These are phyloP conservation scores for Oriolus oriolus DNA, from an alignment of 2,113 vertebrate genomes.

Conservation along the genomic window DNA sequence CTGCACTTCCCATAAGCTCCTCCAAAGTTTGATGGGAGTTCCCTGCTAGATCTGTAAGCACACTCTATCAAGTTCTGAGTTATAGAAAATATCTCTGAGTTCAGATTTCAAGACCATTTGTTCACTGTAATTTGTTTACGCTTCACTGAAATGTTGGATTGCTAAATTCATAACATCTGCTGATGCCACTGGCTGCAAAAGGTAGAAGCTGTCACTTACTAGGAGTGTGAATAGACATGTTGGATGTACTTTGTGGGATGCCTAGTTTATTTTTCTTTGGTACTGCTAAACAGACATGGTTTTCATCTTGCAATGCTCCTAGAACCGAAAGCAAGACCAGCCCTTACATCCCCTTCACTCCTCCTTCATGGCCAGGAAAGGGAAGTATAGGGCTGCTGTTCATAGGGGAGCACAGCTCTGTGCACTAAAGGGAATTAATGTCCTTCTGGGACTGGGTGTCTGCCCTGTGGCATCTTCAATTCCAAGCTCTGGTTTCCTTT, in stretches of 20 bases:
- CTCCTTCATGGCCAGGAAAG: neutral
- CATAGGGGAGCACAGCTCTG: neutral
- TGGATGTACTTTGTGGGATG: neutral
- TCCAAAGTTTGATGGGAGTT: neutral
- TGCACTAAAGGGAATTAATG: neutral
- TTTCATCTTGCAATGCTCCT: neutral
- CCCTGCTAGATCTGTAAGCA: neutral
- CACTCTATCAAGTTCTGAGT: neutral
- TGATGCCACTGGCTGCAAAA: neutral
- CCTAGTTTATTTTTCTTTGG: conserved; percentile 4
- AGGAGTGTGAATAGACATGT: neutral
- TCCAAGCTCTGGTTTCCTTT: neutral
- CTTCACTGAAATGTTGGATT: neutral
- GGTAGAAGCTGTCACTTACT: neutral
- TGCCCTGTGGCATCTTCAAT: neutral
- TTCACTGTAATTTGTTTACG: neutral
- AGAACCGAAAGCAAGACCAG: neutral
- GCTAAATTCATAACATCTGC: neutral
- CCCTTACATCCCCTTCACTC: neutral
- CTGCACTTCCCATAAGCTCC: neutral
- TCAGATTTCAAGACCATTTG: conserved; percentile 14
- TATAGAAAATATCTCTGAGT: neutral
- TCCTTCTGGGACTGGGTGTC: neutral
- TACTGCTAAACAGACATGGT: neutral
- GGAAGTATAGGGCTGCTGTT: neutral